Evolutionary conservation across 2,797 vertebrate genomes (phyloP).

Genomic region (Fratercula arctica): DNA sequence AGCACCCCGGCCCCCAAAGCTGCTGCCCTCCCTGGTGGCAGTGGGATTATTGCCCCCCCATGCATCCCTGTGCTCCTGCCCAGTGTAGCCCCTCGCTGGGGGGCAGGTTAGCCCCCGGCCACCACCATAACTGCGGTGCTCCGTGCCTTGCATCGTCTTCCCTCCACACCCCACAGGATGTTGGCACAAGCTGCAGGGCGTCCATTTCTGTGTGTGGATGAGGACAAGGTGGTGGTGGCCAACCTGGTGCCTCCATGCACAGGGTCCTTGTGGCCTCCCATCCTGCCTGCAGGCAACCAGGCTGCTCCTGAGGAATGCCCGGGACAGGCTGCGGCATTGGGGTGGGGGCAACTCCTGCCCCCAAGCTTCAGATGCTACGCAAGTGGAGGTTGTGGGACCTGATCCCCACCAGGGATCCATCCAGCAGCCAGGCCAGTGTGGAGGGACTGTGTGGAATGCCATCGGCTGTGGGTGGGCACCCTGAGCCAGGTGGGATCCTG

Average conservation of each 20-base stretch:
- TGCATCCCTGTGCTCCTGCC: background rate
- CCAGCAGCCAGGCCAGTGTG: background rate
- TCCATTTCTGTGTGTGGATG: background rate
- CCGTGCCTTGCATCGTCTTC: accelerated
- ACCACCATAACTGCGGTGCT: no score
- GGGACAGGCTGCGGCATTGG: background rate
- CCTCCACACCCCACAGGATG: accelerated
- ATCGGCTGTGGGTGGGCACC: no score
- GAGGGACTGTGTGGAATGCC: background rate
- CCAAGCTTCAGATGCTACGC: background rate
- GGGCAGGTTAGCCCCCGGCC: no score
- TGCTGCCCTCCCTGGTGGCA: no score
- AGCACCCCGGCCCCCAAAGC: background rate
- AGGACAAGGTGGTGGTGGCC: background rate
- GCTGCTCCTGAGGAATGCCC: background rate
- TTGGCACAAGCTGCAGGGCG: background rate
- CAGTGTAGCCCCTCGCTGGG: background rate
- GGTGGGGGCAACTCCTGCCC: background rate
- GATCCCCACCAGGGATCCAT: background rate
- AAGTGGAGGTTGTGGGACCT: background rate
- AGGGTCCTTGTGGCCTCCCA: background rate
- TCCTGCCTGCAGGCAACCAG: background rate
- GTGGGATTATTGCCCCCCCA: background rate
- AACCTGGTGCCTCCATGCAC: background rate
- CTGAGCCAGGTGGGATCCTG: background rate